Conservation (phyloP, 2,113 vertebrate genomes). For the Myodes glareolus region DNA sequence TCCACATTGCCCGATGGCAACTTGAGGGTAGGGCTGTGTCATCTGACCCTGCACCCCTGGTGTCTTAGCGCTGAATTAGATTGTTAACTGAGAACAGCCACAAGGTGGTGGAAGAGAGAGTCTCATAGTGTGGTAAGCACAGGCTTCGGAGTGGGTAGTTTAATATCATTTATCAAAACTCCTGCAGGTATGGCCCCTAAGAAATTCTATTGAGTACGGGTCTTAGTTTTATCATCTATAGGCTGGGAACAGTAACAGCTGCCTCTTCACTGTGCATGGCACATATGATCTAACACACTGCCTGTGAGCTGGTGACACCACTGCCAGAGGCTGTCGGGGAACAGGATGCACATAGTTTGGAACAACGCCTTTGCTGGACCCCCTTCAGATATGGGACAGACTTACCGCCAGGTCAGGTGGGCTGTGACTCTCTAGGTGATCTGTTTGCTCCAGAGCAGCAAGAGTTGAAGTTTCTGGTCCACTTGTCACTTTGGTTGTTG, state of each 20-base stretch:
- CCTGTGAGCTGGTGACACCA: neutral
- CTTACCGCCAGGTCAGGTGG: slow-evolving; percentile 61
- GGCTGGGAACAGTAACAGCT: neutral
- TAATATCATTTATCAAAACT: neutral
- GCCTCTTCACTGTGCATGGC: neutral
- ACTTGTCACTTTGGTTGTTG: slow-evolving; percentile 71
- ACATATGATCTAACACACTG: neutral
- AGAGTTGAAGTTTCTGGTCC: neutral
- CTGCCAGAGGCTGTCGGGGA: neutral
- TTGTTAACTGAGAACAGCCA: neutral
- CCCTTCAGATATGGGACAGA: neutral
- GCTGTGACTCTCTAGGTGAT: neutral
- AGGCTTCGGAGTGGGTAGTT: neutral
- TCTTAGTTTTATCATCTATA: neutral
- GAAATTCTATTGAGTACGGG: neutral
- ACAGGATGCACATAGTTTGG: neutral
- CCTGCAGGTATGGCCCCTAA: neutral
- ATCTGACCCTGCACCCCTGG: neutral
- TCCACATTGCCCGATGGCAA: neutral
- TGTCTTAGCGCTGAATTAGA: neutral
- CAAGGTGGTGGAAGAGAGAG: neutral
- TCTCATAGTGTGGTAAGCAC: neutral
- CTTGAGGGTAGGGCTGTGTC: neutral
- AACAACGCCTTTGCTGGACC: neutral
- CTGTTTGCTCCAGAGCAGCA: neutral